A percentile compares a stretch with the other conserved stretches of the same genome.
These are phyloP conservation scores for Pangasius krempfi DNA, from an alignment of 2,797 vertebrate species.

Conservation along the genomic window DNA sequence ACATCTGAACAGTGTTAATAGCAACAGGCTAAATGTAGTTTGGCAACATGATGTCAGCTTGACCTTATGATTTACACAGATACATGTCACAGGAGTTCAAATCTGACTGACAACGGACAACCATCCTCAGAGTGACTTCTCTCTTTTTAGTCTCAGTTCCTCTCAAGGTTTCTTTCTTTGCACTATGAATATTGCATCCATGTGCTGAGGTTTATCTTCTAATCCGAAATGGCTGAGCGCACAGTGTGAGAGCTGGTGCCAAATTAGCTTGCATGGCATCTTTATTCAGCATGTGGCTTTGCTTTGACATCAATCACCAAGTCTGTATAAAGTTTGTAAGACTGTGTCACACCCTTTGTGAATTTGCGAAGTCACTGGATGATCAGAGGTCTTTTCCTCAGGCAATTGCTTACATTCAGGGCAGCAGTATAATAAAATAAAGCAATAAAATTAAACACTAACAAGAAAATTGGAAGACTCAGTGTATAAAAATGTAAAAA, in stretches of 20 bases:
- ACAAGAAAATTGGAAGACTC: background rate
- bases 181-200: slow-evolving; percentile 11
- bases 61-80: slow-evolving; percentile 29
- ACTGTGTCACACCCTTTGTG: background rate
- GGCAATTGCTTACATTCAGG: background rate
- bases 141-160: slow-evolving; percentile 25
- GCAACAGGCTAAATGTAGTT: slow-evolving; percentile 36
- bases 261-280: background rate
- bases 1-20: slow-evolving; percentile 28
- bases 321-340: slow-evolving; percentile 7
- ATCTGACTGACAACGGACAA: slow-evolving; percentile 1
- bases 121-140: slow-evolving; percentile 12
- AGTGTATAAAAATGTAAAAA: background rate
- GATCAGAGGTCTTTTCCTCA: background rate
- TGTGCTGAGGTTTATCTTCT: slow-evolving; percentile 1
- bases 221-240: background rate
- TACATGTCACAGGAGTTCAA: background rate
- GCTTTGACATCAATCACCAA: slow-evolving; percentile 5
- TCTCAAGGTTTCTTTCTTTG: slow-evolving; percentile 19
- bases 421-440: background rate
- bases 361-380: background rate
- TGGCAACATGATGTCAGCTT: slow-evolving; percentile 20
- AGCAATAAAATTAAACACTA: background rate
- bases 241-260: background rate
- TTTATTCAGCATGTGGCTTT: slow-evolving; percentile 14